These are phyloP conservation scores for Stichodactyla helianthus DNA, from an alignment of 64 coral and sea anemone species.

Conservation along the genomic window DNA sequence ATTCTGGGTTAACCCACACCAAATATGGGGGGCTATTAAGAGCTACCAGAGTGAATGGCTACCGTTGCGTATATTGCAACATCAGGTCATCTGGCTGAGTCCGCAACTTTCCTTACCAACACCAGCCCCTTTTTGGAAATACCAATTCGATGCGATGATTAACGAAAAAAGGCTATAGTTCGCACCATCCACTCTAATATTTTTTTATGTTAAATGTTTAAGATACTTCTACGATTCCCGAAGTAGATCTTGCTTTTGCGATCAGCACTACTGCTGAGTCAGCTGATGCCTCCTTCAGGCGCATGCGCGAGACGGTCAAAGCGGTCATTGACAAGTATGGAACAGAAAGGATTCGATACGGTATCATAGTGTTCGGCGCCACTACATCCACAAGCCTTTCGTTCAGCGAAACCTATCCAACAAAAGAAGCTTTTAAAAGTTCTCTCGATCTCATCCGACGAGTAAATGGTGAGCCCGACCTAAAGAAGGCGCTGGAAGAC, in stretches of 20 bases:
- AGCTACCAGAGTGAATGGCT: too few species aligned
- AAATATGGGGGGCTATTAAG: too few species aligned
- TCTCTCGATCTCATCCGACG: conserved; percentile 35
- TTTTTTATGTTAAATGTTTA: background rate
- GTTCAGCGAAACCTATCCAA: conserved; percentile 34
- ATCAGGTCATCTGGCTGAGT: too few species aligned
- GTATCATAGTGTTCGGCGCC: conserved; percentile 50
- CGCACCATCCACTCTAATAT: background rate
- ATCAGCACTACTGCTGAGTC: conserved; percentile 47
- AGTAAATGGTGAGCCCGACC: conserved; percentile 44
- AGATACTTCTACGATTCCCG: conserved; percentile 9
- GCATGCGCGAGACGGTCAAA: conserved; percentile 66
- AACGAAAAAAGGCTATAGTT: background rate
- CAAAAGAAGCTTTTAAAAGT: conserved; percentile 15
- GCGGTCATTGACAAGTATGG: conserved; percentile 53
- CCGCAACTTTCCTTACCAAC: too few species aligned
- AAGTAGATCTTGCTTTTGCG: conserved; percentile 74
- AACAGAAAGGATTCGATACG: conserved; percentile 70
- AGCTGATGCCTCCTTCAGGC: conserved; percentile 54
- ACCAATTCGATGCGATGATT: too few species aligned
- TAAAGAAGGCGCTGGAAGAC: conserved; percentile 46
- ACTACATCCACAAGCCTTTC: conserved; percentile 19
- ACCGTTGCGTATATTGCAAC: too few species aligned
- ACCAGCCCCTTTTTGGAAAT: too few species aligned
- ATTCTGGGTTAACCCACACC: too few species aligned